These are phyloP conservation scores for Rotaria sp. DNA, from an alignment of 2,888 invertebrate genomes.

Conservation along the genomic window DNA sequence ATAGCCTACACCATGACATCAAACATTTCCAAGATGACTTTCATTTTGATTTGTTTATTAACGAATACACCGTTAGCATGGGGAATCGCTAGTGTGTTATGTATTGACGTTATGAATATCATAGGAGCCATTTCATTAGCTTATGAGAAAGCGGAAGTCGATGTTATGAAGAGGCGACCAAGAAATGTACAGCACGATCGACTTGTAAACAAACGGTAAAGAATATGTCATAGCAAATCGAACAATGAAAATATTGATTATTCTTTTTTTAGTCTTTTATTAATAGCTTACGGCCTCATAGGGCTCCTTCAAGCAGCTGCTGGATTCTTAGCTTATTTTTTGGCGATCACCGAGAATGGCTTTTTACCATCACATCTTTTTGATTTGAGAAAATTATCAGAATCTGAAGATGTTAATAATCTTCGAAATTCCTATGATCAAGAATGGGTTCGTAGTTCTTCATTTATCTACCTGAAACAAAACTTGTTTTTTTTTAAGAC, in stretches of 20 bases:
- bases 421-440: slow-evolving; percentile 90
- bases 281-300: slow-evolving; percentile 94
- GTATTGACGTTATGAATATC: slow-evolving; percentile 43
- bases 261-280: slow-evolving; percentile 68
- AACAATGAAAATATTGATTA: too few species aligned
- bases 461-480: slow-evolving; percentile 64
- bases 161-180: slow-evolving; percentile 81
- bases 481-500: slow-evolving; percentile 42
- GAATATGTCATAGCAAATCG: too few species aligned
- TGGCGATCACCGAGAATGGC: slow-evolving; percentile 96
- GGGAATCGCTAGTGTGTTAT: slow-evolving; percentile 42
- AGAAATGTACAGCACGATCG: slow-evolving; percentile 76
- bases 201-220: slow-evolving; percentile 64
- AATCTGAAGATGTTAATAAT: slow-evolving; percentile 91
- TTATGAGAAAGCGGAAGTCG: slow-evolving; percentile 76
- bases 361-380: slow-evolving; percentile 77
- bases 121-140: slow-evolving; percentile 80
- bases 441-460: slow-evolving; percentile 77
- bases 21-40: slow-evolving; percentile 43
- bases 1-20: slow-evolving; percentile 43
- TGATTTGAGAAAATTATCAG: slow-evolving; percentile 89
- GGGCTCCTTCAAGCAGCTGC: slow-evolving; percentile 98
- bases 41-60: slow-evolving; percentile 43
- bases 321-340: slow-evolving; percentile 95
- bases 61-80: slow-evolving; percentile 42